Base-by-base conservation (phyloP, 2,113 vertebrate genomes). In the Lepisosteus osseus region DNA sequence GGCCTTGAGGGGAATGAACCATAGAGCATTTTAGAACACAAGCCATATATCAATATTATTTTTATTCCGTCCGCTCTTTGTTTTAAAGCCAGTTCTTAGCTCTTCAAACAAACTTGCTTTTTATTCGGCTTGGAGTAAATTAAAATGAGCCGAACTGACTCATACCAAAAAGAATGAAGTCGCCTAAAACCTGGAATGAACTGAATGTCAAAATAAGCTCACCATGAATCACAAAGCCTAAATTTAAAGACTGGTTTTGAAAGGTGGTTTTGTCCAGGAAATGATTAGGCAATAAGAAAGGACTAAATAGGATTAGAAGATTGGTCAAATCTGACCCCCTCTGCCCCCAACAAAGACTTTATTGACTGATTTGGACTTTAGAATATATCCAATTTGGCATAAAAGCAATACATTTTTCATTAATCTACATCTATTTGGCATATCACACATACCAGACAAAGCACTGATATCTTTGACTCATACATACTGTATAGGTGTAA, bases 11-110 rank as follows among this genome's bases (percentile, higher is more conserved):
- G 47, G 47, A 51, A 9, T 51, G 47, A 66, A 3, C n/a, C 2
- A 13, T 47, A 8, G 43, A 44, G 14, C 29, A 13, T 55, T 55
- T 68, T 7, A n/a, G 72, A 56, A 74, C 64, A 43, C 44, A 12
- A 65, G 64, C n/a, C 71, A 61, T 56, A 5, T 74, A 13, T 73
- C 5, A 64, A 29, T 72, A 65, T 71, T 73, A 74, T 76, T 64
- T 29, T 29, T 7, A 45, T 54, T 51, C 66, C 74, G 68, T 40
- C 62, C 57, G 5, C 13, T 13, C 59, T 74, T 75, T 72, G 62
- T 54, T 76, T 17, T 12, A 45, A 43, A 54, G 71, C 75, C 78
- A 84, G 79, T 47, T 76, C 74, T 77, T 72, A 65, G 68, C 65
- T 61, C 14, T 54, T 75, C 65, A 55, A 74, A 56, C 68, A 76